Evolutionary conservation across 1,140 invertebrate genomes (phyloP), one percentile per base, ranked within the genome.

Genomic region (Ips typographus): DNA sequence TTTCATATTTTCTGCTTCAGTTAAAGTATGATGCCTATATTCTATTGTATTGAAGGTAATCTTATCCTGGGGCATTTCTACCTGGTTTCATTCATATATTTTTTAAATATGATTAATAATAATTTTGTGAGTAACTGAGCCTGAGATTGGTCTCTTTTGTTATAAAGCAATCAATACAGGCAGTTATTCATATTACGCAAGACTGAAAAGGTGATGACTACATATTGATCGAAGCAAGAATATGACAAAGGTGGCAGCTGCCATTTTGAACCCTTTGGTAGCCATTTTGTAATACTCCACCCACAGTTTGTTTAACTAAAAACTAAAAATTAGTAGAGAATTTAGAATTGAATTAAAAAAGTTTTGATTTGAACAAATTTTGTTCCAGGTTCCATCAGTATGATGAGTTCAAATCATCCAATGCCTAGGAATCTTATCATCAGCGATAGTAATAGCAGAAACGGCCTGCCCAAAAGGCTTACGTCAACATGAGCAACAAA

Each of bases 401-500:
- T 56, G 49, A 63, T 68, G 59, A 64, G 52, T 41, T 41, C 43
- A 41, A 42, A 49, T 22, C 4, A 8, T 22, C 44, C 55, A 58
- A 51, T 40, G 49, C 68, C 53, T 73, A 58, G 58, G 51, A 47
- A 4, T 53, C 41, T 4, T 60, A 41, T 43, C 61, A 65, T 8
- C 22, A 22, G 22, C 42, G 41, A n/a, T 40, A 42, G 8, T 37
- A 65, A 40, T 40, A 65, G 37, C 40, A 8, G 37, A 5, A 22
- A 40, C 4, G 63, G 68, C 55, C 58, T 70, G 52, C 42, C 56
- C n/a, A 61, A 47, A 49, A 64, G 69, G 68, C 73, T 65, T 8
- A 47, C 68, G 43, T 72, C 74, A 76, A 72, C 59, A 76, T 77
- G 77, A 78, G 65, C 67, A 55, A 51, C 36, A 71, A 74, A 56